Percentiles rank a stretch among this genome's conserved stretches.
These are phyloP conservation scores for Himalopsyche phryganea DNA, from an alignment of 1,140 invertebrate species.

Conservation along the genomic window DNA sequence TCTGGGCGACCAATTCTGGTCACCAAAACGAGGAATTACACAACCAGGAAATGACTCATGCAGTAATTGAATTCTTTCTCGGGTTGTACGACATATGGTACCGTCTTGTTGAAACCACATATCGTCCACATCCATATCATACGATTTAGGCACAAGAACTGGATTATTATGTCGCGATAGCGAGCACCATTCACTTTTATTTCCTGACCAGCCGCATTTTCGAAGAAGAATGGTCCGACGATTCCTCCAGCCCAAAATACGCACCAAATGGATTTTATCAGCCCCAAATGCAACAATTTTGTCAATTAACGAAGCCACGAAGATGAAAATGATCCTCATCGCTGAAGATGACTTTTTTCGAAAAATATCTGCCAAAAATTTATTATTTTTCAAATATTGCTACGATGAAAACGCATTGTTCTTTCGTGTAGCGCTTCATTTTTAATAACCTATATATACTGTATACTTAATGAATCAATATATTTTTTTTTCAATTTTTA, in stretches of 20 bases:
- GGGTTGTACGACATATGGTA: slow-evolving; percentile 33
- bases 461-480: too few relatives aligned
- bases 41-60: slow-evolving; percentile 12
- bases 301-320: too few relatives aligned
- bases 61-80: slow-evolving; percentile 26
- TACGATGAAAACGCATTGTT: too few relatives aligned
- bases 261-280: background rate
- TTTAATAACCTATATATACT: too few relatives aligned
- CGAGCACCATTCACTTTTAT: background rate
- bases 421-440: too few relatives aligned
- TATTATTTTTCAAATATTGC: too few relatives aligned
- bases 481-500: too few relatives aligned
- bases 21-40: background rate
- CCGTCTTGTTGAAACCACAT: slow-evolving; percentile 19
- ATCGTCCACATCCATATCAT: background rate
- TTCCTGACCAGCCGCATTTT: slow-evolving; percentile 1
- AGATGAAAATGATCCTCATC: too few relatives aligned
- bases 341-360: too few relatives aligned
- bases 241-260: background rate
- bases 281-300: too few relatives aligned
- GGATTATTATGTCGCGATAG: background rate
- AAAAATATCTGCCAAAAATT: too few relatives aligned
- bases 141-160: slow-evolving; percentile 1
- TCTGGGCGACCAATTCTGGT: too few relatives aligned
- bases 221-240: background rate